Evolutionary conservation across 1,140 invertebrate species (phyloP), one percentile per base, ranked within the genome.

Genomic region (Hetaerina americana): DNA sequence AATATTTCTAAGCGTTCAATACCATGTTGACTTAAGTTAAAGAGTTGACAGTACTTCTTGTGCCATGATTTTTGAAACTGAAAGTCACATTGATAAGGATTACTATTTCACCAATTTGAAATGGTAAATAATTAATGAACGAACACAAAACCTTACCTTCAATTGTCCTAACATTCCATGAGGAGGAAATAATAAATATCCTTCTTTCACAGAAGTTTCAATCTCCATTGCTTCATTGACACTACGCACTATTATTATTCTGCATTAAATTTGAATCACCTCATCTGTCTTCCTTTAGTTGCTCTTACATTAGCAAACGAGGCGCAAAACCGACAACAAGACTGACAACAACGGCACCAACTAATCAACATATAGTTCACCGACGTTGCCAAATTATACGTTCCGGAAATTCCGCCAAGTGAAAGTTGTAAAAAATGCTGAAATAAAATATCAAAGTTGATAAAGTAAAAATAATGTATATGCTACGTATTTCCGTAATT

Each of bases 1-100:
- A 90, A 93, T 74, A 94, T 87, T 84, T 94, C 92, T 29, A 94
- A 80, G 67, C 92, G 83, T 78, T 92, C 89, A 75, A 94, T 90
- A 15, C 92, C 92, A 81, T 89, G 89, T 77, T 91, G 92, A 78
- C 91, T 93, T 28, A 89, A 85, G 81, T 88, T 90, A 75, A 89
- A 93, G 5, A 94, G 79, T 75, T 90, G 84, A 77, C 89, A 91
- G 76, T 87, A 90, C 78, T 89, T 91, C 76, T 88, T 89, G 75
- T 90, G 88, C 89, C 89, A 92, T 12, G 86, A 84, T 88, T 91
- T 90, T 89, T 90, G 78, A 71, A 85, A 86, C 75, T 76, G 76
- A 79, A 75, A 66, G 76, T 72, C 67, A 76, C 22, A 12, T 57
- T 57, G 12, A 12, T 57, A n/a, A n/a, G n/a, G n/a, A n/a, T 57